Conservation (phyloP, 2,888 invertebrate species). For the Pammene fasciana region DNA sequence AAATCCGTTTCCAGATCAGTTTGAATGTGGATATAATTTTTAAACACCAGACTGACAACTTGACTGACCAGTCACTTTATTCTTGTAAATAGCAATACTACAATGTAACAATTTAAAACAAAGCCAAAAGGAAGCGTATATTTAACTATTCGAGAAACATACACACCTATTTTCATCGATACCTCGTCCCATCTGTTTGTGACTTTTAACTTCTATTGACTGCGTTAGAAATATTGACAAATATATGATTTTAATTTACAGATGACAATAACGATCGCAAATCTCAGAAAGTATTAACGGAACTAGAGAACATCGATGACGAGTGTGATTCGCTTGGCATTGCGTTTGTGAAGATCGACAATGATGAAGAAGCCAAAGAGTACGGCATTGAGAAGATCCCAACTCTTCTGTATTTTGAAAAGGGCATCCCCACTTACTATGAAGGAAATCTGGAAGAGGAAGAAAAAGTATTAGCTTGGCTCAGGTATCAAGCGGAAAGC, state of each 20-base stretch:
- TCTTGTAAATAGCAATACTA: slow-evolving; percentile 3
- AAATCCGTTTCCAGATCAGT: slow-evolving; percentile 19
- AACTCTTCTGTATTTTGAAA: slow-evolving; percentile 91
- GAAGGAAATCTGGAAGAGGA: slow-evolving; percentile 95
- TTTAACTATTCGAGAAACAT: not conserved
- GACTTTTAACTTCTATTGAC: too few relatives aligned
- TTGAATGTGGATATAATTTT: slow-evolving; percentile 22
- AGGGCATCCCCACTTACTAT: slow-evolving; percentile 88
- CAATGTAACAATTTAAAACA: not conserved
- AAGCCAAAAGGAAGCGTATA: not conserved
- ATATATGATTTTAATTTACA: slow-evolving; percentile 60
- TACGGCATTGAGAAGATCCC: slow-evolving; percentile 96
- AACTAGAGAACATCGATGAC: slow-evolving; percentile 96
- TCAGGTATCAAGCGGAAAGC: slow-evolving; percentile 91
- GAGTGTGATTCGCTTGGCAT: slow-evolving; percentile 95
- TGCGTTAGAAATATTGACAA: not conserved
- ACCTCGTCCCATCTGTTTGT: too few relatives aligned
- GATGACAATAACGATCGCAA: slow-evolving; percentile 95
- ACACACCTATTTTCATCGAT: not conserved
- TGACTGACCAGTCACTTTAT: slow-evolving; percentile 8
- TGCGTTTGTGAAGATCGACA: slow-evolving; percentile 96
- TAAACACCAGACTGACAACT: slow-evolving; percentile 8
- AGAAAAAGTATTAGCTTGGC: slow-evolving; percentile 93
- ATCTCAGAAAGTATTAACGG: slow-evolving; percentile 92
- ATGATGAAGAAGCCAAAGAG: slow-evolving; percentile 94